phyloP scores from a whole-genome alignment of 2,113 vertebrate species.

The Maccullochella peelii region DNA sequence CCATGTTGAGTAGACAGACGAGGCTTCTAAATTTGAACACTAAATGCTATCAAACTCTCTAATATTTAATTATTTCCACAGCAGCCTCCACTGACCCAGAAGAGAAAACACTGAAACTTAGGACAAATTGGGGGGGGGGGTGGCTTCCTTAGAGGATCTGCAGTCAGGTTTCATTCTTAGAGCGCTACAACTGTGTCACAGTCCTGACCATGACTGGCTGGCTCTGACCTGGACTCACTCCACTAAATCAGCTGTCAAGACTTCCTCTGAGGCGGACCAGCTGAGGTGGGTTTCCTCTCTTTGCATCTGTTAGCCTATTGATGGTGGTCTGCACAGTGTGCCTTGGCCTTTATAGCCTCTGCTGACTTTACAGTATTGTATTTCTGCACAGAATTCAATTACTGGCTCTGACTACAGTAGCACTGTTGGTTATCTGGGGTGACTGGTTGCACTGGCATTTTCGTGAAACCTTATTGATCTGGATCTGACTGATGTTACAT shows the following conservation, averaged over 20 bases:
- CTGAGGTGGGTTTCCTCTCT: slow-evolving; percentile 49
- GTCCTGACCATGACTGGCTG: not conserved
- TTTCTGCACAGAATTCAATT: slow-evolving; percentile 66
- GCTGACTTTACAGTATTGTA: slow-evolving; percentile 65
- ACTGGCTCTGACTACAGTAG: slow-evolving; percentile 39
- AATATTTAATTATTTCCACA: slow-evolving; percentile 28
- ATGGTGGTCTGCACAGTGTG: slow-evolving; percentile 9
- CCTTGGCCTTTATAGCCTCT: slow-evolving; percentile 30
- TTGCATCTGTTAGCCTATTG: slow-evolving; percentile 34
- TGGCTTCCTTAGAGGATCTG: not conserved
- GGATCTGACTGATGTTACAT: slow-evolving; percentile 53
- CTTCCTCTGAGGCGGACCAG: slow-evolving; percentile 19
- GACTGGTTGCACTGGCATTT: slow-evolving; percentile 40
- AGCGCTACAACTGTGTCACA: slow-evolving; percentile 5
- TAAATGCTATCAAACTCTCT: slow-evolving; percentile 1
- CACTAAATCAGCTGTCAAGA: slow-evolving; percentile 29
- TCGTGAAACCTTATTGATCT: slow-evolving; percentile 59
- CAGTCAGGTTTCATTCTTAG: slow-evolving; percentile 3
- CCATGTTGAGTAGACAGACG: not conserved
- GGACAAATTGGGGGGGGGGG: not conserved
- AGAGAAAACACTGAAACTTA: not conserved
- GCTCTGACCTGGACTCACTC: slow-evolving; percentile 4
- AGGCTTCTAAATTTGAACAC: not conserved
- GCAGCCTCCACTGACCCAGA: slow-evolving; percentile 13
- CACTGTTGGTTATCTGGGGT: slow-evolving; percentile 50